phyloP scores from a whole-genome alignment of 2,113 vertebrate species.

The Thamnaconus septentrionalis region DNA sequence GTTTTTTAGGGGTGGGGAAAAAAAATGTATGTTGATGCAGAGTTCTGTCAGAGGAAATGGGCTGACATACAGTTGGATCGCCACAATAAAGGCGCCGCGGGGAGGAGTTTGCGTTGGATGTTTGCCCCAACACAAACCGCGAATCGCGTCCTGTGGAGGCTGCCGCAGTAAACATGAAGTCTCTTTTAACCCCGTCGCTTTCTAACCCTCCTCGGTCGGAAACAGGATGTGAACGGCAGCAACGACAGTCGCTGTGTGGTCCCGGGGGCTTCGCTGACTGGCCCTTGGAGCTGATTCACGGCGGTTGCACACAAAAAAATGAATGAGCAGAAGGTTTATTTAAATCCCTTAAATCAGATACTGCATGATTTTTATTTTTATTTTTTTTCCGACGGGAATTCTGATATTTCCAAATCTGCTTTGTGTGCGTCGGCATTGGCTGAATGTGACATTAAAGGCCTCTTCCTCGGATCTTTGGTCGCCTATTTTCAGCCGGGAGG shows the following conservation, averaged over 20 bases:
- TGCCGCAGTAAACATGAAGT: background rate
- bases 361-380: background rate
- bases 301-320: no score
- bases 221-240: background rate
- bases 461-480: background rate
- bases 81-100: background rate
- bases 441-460: no score
- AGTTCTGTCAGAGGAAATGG: no score
- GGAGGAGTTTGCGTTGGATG: background rate
- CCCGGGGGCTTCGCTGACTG: background rate
- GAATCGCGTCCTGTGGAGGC: background rate
- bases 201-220: background rate
- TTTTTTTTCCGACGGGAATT: background rate
- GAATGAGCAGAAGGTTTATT: background rate
- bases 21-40: no score
- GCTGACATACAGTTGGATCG: background rate
- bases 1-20: no score
- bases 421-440: no score
- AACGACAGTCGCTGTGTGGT: background rate
- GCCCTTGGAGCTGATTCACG: background rate
- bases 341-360: background rate
- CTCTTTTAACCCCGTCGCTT: background rate
- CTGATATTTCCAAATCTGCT: no score
- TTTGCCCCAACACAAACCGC: background rate
- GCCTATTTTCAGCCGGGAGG: constrained; percentile 4